Evolutionary conservation across 1,140 invertebrate genomes (phyloP).

Genomic region (Drosophila serrata): DNA sequence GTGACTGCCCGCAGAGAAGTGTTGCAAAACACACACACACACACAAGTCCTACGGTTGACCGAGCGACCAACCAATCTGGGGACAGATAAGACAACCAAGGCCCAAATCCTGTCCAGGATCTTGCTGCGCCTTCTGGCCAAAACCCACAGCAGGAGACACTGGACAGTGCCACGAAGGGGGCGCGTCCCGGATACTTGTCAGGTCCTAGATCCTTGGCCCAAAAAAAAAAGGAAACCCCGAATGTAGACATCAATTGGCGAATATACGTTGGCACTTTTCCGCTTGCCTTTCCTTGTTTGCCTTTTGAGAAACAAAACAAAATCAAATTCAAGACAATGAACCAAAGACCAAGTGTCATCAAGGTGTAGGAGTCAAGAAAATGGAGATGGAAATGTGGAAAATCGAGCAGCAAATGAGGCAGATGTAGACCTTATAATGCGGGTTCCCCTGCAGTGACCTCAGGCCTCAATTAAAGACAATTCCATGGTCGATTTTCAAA

Average conservation of each 20-base stretch:
- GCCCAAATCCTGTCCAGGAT: conserved; percentile 2
- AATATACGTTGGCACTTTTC: conserved; percentile 55
- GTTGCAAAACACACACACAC: conserved; percentile 74
- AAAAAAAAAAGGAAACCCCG: conserved; percentile 20
- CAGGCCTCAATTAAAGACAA: conserved; percentile 57
- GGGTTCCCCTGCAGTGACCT: conserved; percentile 30
- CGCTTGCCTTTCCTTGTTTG: neutral
- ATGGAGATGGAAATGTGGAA: conserved; percentile 20
- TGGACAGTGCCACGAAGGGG: conserved; percentile 40
- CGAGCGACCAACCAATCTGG: conserved; percentile 46
- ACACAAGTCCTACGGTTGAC: conserved; percentile 74
- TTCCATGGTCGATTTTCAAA: conserved; percentile 37
- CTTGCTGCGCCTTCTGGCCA: conserved; percentile 61
- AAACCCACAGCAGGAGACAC: conserved; percentile 23
- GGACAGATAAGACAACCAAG: conserved; percentile 49
- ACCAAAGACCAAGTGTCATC: conserved; percentile 57
- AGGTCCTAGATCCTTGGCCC: conserved; percentile 12
- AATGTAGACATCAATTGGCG: conserved; percentile 70
- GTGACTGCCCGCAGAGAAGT: conserved; percentile 62
- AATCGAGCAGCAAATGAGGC: conserved; percentile 65
- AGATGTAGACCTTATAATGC: conserved; percentile 58
- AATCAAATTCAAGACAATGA: conserved; percentile 32
- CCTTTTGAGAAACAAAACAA: conserved; percentile 20
- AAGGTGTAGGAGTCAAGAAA: conserved; percentile 21
- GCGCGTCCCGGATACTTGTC: conserved; percentile 67